Evolutionary conservation across 2,888 invertebrate genomes (phyloP).

Genomic region (Heliconius hortense): DNA sequence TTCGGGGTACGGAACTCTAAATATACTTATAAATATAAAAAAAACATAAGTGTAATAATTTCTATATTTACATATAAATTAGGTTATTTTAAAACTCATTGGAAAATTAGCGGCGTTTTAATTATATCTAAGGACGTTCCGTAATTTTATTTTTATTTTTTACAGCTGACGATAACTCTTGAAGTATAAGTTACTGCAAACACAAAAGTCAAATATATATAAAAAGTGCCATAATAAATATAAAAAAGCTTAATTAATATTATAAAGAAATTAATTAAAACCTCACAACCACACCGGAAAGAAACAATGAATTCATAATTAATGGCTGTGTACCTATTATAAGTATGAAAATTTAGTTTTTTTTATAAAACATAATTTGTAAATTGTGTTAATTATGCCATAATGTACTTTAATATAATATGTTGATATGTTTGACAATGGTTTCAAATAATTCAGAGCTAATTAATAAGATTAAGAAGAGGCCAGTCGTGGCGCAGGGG

Average conservation of each 20-base stretch:
- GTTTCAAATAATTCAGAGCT: too few relatives aligned
- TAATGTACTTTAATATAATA: too few relatives aligned
- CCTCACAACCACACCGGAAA: slow-evolving; percentile 25
- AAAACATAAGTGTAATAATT: background rate
- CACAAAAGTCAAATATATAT: slow-evolving; percentile 3
- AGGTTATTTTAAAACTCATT: background rate
- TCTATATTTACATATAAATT: background rate
- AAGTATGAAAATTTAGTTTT: slow-evolving; percentile 14
- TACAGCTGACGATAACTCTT: background rate
- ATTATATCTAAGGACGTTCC: slow-evolving; percentile 2
- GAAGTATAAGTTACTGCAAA: background rate
- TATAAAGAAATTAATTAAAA: slow-evolving; percentile 25
- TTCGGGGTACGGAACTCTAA: too few relatives aligned
- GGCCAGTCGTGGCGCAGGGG: too few relatives aligned
- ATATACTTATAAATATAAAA: background rate
- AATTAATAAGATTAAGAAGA: too few relatives aligned
- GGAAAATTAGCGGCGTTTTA: background rate
- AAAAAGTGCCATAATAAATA: background rate
- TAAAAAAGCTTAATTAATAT: slow-evolving; percentile 7
- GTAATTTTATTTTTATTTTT: background rate
- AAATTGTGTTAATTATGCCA: background rate
- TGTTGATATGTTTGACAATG: too few relatives aligned
- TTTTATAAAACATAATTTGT: background rate
- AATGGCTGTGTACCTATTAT: slow-evolving; percentile 10
- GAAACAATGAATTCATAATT: slow-evolving; percentile 31